Evolutionary conservation across 2,888 invertebrate species (phyloP).

Genomic region (Bembecia ichneumoniformis): DNA sequence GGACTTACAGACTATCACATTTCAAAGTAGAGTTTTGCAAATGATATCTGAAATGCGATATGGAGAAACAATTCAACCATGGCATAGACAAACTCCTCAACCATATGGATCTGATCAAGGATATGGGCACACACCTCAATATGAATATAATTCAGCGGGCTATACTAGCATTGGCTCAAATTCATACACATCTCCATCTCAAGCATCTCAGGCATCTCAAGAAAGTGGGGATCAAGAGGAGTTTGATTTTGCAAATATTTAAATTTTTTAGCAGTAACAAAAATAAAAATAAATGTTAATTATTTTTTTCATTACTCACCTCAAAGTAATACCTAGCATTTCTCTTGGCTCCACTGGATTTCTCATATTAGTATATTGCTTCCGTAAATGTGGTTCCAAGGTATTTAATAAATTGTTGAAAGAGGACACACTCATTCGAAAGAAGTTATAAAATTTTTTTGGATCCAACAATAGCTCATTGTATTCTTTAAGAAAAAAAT

Average conservation of each 20-base stretch:
- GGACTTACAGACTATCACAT: conserved; percentile 14
- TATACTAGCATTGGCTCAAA: too few species aligned
- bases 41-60: conserved; percentile 18
- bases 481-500: conserved; percentile 15
- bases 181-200: conserved; percentile 11
- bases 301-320: background rate
- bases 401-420: conserved; percentile 18
- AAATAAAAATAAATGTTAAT: background rate
- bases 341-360: conserved; percentile 21
- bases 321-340: conserved; percentile 19
- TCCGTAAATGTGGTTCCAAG: conserved; percentile 21
- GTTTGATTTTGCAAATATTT: conserved; percentile 6
- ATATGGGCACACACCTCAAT: conserved; percentile 16
- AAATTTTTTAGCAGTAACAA: conserved; percentile 3
- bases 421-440: conserved; percentile 16
- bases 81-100: conserved; percentile 13
- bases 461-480: conserved; percentile 16
- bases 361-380: conserved; percentile 21
- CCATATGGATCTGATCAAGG: too few species aligned
- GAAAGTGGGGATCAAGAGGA: conserved; percentile 5
- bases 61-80: too few species aligned
- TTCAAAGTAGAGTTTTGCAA: conserved; percentile 18
- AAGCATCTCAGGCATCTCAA: conserved; percentile 12
- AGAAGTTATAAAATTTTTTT: conserved; percentile 14
- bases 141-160: conserved; percentile 13